These are phyloP conservation scores for Peromyscus nudipes DNA, from an alignment of 2,797 vertebrate species.

Conservation along the genomic window DNA sequence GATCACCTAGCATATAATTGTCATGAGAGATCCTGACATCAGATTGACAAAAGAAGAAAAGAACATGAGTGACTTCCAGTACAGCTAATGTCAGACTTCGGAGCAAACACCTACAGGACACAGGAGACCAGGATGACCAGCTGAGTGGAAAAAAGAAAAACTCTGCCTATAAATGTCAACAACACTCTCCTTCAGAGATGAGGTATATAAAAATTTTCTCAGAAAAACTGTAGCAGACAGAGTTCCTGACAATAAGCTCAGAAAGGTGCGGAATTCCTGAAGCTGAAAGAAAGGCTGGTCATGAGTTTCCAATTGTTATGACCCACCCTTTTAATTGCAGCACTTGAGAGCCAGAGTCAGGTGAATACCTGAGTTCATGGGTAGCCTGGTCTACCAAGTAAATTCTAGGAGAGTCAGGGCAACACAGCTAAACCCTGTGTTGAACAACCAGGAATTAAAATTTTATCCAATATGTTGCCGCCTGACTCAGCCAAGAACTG, in stretches of 20 bases:
- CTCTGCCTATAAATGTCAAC: not conserved
- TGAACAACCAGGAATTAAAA: too few species aligned
- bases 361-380: not conserved
- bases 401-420: not conserved
- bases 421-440: not conserved
- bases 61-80: accelerated
- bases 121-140: too few species aligned
- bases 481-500: not conserved
- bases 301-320: not conserved
- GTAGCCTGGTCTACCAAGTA: not conserved
- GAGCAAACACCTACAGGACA: not conserved
- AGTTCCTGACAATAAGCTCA: not conserved
- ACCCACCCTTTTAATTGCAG: not conserved
- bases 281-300: too few species aligned
- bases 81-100: too few species aligned
- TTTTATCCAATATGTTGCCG: too few species aligned
- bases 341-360: not conserved
- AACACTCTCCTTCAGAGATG: not conserved
- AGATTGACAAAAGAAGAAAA: too few species aligned
- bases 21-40: not conserved
- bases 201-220: too few species aligned
- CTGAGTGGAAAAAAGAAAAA: not conserved
- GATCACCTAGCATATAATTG: not conserved
- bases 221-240: not conserved
- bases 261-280: not conserved